These are phyloP conservation scores for Eubasilissa splendida DNA, from an alignment of 2,888 invertebrate genomes.

Conservation along the genomic window DNA sequence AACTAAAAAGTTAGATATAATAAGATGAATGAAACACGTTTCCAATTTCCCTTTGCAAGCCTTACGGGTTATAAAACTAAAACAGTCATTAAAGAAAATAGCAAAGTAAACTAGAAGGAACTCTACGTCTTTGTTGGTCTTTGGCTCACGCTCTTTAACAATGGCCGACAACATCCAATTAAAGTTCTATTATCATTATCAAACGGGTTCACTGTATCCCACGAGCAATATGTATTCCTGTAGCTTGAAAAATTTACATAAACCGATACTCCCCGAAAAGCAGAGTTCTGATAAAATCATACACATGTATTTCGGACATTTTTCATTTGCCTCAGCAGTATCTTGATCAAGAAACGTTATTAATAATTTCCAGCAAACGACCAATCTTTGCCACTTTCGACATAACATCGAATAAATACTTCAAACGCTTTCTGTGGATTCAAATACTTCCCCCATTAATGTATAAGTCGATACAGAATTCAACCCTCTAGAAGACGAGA, in stretches of 20 bases:
- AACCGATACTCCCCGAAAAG: background rate
- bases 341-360: too few species aligned
- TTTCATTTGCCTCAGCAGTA: too few species aligned
- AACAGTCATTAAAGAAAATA: constrained; percentile 26
- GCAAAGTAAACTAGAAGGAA: constrained; percentile 4
- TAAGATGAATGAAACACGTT: constrained; percentile 20
- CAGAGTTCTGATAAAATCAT: too few species aligned
- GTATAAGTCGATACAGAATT: too few species aligned
- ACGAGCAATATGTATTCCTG: background rate
- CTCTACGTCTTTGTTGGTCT: constrained; percentile 16
- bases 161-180: constrained; percentile 7
- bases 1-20: background rate
- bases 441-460: too few species aligned
- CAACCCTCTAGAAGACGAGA: too few species aligned
- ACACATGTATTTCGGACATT: too few species aligned
- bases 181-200: constrained; percentile 4
- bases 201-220: background rate
- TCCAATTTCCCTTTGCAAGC: constrained; percentile 24
- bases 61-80: constrained; percentile 9
- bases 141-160: constrained; percentile 4
- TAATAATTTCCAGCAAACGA: too few species aligned
- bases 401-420: too few species aligned
- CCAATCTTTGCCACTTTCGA: too few species aligned
- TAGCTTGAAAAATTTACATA: background rate
- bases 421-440: too few species aligned